These are phyloP conservation scores for Bradynema listronoti DNA, from an alignment of 1,140 invertebrate genomes.

Conservation along the genomic window DNA sequence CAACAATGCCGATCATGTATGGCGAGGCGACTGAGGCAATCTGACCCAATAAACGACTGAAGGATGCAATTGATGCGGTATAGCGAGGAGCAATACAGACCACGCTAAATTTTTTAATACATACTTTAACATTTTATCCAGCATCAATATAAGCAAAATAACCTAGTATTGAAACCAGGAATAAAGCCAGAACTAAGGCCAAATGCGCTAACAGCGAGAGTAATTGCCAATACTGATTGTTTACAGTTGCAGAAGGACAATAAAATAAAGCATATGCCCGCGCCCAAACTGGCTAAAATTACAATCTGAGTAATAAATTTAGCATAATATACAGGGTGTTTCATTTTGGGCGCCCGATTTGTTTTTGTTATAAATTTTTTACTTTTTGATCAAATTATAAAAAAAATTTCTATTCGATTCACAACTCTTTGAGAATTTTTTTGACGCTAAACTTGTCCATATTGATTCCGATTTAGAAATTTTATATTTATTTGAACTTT, in stretches of 20 bases:
- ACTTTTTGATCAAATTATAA: no score
- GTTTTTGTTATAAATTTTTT: no score
- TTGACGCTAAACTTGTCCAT: no score
- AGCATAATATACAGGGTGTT: no score
- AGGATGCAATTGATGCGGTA: conserved; percentile 52
- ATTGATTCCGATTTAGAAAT: no score
- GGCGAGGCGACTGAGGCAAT: conserved; percentile 51
- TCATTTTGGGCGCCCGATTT: no score
- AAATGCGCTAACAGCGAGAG: conserved; percentile 44
- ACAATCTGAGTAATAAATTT: no score
- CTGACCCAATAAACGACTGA: conserved; percentile 52
- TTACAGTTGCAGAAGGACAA: conserved; percentile 50
- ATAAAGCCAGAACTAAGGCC: conserved; percentile 54
- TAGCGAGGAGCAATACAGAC: conserved; percentile 55
- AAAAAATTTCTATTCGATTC: no score
- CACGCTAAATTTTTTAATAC: conserved; percentile 27
- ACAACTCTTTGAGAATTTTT: no score
- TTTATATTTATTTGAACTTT: no score
- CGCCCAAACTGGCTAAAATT: conserved; percentile 49
- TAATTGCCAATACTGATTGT: conserved; percentile 31
- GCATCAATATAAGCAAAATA: background rate
- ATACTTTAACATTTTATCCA: background rate
- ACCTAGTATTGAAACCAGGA: conserved; percentile 56
- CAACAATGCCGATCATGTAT: conserved; percentile 46
- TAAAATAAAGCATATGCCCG: conserved; percentile 46